Conservation (phyloP, 2,797 vertebrate genomes). For the Diplodus puntazzo region DNA sequence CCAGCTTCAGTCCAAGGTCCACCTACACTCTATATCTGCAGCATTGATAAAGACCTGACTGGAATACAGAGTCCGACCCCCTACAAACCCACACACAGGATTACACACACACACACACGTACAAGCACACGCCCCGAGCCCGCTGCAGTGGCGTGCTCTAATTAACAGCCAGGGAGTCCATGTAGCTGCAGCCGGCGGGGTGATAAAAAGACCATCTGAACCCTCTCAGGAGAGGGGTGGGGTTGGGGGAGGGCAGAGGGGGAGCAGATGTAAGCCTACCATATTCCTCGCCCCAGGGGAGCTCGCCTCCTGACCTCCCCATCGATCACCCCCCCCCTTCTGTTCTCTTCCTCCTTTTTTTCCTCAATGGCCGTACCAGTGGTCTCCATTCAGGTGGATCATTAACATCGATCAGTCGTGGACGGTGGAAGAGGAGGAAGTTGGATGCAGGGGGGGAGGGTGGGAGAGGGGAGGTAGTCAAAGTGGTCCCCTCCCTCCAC, state of each 20-base stretch:
- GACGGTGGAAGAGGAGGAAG: not conserved
- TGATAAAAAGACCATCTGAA: constrained; percentile 84
- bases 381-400: constrained; percentile 66
- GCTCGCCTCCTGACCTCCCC: constrained; percentile 69
- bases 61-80: constrained; percentile 47
- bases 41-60: constrained; percentile 64
- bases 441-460: not conserved
- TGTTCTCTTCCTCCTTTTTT: constrained; percentile 52
- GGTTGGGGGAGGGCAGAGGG: constrained; percentile 55
- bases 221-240: constrained; percentile 68
- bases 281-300: constrained; percentile 68
- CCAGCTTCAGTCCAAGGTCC: constrained; percentile 46
- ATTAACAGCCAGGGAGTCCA: constrained; percentile 79
- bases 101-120: not conserved
- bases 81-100: constrained; percentile 7
- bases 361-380: constrained; percentile 50
- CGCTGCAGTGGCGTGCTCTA: constrained; percentile 65
- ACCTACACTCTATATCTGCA: constrained; percentile 44
- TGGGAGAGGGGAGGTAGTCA: not conserved
- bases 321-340: constrained; percentile 64
- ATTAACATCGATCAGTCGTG: constrained; percentile 74
- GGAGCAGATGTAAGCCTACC: constrained; percentile 76
- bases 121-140: constrained; percentile 27
- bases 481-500: not conserved
- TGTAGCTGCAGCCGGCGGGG: constrained; percentile 68